These are phyloP conservation scores for Trichogramma evanescens DNA, from an alignment of 2,888 invertebrate species.

Conservation along the genomic window DNA sequence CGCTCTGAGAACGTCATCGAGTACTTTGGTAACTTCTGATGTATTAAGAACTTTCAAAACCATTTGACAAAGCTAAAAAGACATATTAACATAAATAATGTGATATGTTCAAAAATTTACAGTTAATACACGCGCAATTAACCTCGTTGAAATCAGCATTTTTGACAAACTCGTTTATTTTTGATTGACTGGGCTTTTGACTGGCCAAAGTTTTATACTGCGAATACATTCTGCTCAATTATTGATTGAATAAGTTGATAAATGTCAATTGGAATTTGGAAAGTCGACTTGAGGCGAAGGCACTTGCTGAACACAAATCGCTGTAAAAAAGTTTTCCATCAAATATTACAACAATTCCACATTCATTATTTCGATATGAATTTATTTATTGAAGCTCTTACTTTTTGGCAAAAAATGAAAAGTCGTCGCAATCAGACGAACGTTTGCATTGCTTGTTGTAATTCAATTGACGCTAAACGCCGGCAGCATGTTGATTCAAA, in stretches of 20 bases:
- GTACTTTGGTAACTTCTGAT: constrained; percentile 33
- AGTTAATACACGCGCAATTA: neutral
- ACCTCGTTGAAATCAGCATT: constrained; percentile 24
- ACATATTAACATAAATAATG: neutral
- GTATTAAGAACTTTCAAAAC: constrained; percentile 32
- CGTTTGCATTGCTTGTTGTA: too few species aligned
- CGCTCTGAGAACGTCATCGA: constrained; percentile 34
- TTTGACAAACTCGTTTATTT: constrained; percentile 19
- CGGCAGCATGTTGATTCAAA: too few species aligned
- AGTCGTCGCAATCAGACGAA: too few species aligned
- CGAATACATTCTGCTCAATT: constrained; percentile 13
- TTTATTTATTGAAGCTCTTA: too few species aligned
- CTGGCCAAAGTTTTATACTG: constrained; percentile 10
- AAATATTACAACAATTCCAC: too few species aligned
- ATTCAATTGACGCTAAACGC: too few species aligned
- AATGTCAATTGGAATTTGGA: too few species aligned
- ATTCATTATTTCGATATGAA: too few species aligned
- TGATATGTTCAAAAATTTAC: neutral
- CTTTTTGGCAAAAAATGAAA: too few species aligned
- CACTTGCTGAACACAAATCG: too few species aligned
- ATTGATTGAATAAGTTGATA: neutral
- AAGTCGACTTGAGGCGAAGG: too few species aligned
- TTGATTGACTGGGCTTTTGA: constrained; percentile 4
- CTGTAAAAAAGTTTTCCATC: too few species aligned
- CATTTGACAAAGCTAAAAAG: constrained; percentile 34